phyloP scores from a whole-genome alignment of 2,797 vertebrate species.

The Poecilia gillii region DNA sequence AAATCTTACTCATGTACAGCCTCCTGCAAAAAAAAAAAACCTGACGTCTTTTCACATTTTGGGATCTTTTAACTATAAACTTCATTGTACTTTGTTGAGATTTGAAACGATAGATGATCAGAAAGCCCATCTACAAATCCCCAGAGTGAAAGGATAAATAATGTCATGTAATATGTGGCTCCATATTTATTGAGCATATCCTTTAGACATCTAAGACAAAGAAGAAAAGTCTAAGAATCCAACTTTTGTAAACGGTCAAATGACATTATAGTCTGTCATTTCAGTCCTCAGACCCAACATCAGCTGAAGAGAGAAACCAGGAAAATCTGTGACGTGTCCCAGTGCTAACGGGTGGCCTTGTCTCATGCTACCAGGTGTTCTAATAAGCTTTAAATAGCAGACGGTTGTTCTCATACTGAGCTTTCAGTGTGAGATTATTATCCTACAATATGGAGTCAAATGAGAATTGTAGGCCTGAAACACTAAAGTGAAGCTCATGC shows the following conservation, averaged over 20 bases:
- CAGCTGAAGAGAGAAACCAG: too few species aligned
- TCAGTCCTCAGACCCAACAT: too few species aligned
- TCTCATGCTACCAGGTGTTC: background rate
- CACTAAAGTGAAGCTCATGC: background rate
- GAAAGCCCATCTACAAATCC: background rate
- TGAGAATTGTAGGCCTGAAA: background rate
- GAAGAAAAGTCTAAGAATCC: background rate
- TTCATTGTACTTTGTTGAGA: background rate
- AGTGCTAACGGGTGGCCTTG: background rate
- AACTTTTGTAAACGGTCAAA: background rate
- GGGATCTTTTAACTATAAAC: background rate
- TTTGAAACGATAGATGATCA: background rate
- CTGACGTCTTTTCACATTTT: background rate
- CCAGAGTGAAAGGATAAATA: background rate
- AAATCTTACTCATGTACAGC: background rate
- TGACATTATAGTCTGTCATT: too few species aligned
- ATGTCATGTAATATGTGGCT: background rate
- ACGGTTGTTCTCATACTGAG: background rate
- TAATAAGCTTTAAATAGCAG: background rate
- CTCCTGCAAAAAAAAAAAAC: background rate
- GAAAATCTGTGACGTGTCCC: background rate
- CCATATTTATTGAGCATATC: background rate
- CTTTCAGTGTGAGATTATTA: background rate
- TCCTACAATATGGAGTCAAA: background rate
- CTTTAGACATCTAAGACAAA: background rate